Base-by-base conservation (phyloP, 2,797 vertebrate species). In the Sebastes aleutianus region DNA sequence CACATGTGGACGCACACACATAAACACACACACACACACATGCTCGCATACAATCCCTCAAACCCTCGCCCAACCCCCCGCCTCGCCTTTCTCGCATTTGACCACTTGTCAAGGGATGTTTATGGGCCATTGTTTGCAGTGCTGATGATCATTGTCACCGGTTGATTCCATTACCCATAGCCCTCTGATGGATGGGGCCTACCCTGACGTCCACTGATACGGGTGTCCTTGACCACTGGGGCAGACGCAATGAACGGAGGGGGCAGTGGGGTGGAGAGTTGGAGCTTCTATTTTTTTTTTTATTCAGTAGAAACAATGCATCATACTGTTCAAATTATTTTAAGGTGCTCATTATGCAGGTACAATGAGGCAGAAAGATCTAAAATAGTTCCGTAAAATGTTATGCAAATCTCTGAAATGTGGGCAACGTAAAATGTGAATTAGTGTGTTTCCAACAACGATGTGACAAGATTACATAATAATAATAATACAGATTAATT, bases 71-170 rank as follows among this genome's bases (percentile, higher is more conserved):
- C 87, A 76, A 20, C 76, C 85, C 82, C 80, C 85, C 76, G 43
- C 64, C 73, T 62, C 20, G 43, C 82, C 67, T 82, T 74, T 83
- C 87, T 43, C 59, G 80, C 89, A 77, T 92, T 89, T 92, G 92
- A 94, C 91, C 90, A 92, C 85, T 91, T 95, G 93, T 95, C 93
- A 94, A n/a, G 73, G 88, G 93, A 95, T 95, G 95, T 96, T 96
- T 96, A 96, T 96, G 93, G 95, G 83, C 91, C 91, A 93, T 95
- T 95, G 95, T 95, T 96, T 95, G 95, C 91, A 69, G 91, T 87
- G 94, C 91, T 96, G 95, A 95, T 95, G 94, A 95, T 95, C 95
- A 95, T 94, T 95, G 95, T 96, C 95, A 96, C 87, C 24, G 92
- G 89, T 91, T 94, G 93, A 94, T 96, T 95, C 93, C 93, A 96